Evolutionary conservation across 2,113 vertebrate genomes (phyloP).

Genomic region (Picathartes gymnocephalus): DNA sequence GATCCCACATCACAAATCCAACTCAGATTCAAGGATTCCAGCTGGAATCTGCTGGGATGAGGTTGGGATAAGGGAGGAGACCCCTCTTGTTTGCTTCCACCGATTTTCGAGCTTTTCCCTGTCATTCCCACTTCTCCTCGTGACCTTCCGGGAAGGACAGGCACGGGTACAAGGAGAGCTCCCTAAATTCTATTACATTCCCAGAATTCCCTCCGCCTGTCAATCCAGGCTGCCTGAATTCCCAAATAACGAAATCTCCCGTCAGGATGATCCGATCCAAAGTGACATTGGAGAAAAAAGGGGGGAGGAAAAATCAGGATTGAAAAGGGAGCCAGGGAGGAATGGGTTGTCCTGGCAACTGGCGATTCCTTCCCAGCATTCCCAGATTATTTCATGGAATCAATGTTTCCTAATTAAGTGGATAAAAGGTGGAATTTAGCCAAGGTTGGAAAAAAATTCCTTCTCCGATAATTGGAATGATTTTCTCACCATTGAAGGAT

Average conservation of each 20-base stretch:
- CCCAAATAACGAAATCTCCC: conserved; percentile 10
- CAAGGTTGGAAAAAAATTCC: not conserved
- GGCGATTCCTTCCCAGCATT: not conserved
- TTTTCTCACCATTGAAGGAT: not conserved
- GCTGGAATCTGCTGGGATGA: not conserved
- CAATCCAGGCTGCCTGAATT: not conserved
- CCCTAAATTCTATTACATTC: not conserved
- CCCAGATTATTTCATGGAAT: not conserved
- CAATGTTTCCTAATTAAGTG: conserved; percentile 20
- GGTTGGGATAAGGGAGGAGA: not conserved
- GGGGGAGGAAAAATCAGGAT: not conserved
- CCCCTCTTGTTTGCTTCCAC: accelerated
- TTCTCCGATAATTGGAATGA: not conserved
- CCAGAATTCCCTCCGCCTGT: not conserved
- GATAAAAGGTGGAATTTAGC: not conserved
- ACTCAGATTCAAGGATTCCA: not conserved
- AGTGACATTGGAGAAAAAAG: conserved; percentile 8
- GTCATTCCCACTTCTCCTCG: not conserved
- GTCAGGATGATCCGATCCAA: conserved; percentile 39
- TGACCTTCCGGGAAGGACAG: not conserved
- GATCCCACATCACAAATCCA: not conserved
- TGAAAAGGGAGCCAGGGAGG: not conserved
- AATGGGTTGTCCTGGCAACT: conserved; percentile 29
- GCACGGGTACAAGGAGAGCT: not conserved
- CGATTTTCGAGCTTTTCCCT: not conserved